Conservation (phyloP, 1,140 invertebrate species). For the Listronotus oregonensis region DNA sequence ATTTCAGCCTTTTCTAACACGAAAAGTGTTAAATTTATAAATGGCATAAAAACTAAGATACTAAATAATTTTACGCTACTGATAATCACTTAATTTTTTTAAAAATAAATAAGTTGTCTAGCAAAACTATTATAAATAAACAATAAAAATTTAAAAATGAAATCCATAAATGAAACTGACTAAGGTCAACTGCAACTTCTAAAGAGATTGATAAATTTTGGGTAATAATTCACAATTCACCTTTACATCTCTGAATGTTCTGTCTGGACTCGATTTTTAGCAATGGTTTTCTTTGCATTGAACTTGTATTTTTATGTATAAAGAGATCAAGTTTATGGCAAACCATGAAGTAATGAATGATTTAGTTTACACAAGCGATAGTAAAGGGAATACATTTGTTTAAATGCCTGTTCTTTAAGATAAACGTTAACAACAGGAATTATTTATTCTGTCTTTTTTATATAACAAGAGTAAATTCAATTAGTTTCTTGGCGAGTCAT, state of each 20-base stretch:
- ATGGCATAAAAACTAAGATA: no score
- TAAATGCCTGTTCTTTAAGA: no score
- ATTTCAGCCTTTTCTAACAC: no score
- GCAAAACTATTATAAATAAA: neutral
- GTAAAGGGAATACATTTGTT: no score
- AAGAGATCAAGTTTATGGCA: slow-evolving; percentile 11
- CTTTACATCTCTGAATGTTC: slow-evolving; percentile 1
- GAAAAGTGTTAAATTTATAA: no score
- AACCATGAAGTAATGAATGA: neutral
- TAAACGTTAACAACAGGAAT: no score
- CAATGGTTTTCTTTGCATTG: slow-evolving; percentile 5
- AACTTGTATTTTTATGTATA: slow-evolving; percentile 14
- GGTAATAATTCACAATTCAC: slow-evolving; percentile 10
- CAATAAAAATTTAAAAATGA: neutral
- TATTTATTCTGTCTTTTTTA: no score
- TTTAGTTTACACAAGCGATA: neutral
- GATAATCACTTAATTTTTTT: neutral
- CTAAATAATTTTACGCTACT: neutral
- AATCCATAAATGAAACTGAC: neutral
- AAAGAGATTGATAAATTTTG: slow-evolving; percentile 3
- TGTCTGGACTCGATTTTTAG: slow-evolving; percentile 5
- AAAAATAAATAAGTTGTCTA: neutral
- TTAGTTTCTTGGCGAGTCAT: no score
- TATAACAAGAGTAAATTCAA: no score
- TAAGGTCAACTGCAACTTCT: slow-evolving; percentile 4